phyloP scores from a whole-genome alignment of 2,797 vertebrate species.

The Threskiornis aethiopicus region DNA sequence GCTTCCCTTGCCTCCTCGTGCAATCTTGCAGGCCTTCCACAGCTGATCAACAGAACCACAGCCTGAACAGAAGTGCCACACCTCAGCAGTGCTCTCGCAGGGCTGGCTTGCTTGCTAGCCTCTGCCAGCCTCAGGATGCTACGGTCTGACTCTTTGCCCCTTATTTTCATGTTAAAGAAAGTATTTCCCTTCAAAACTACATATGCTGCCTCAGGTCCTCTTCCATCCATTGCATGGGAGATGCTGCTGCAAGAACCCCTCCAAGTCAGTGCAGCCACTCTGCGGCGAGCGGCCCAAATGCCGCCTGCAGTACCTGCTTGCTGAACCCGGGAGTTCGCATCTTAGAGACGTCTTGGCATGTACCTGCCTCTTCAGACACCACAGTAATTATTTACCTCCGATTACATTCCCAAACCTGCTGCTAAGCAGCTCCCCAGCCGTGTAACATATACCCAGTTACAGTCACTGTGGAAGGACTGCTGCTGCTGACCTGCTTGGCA shows the following conservation, averaged over 20 bases:
- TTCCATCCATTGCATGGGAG: background rate
- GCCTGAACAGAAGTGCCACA: background rate
- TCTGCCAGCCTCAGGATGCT: background rate
- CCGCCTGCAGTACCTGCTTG: background rate
- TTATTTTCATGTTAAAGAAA: background rate
- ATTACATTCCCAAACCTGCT: background rate
- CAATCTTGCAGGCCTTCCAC: background rate
- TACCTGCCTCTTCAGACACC: background rate
- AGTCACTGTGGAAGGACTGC: rapidly evolving
- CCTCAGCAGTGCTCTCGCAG: background rate
- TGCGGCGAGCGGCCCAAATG: rapidly evolving
- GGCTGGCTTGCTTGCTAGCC: background rate
- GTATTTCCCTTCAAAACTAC: background rate
- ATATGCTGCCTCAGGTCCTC: background rate
- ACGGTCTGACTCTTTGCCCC: background rate
- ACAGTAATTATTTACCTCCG: background rate
- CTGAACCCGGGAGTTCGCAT: background rate
- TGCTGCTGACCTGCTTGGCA: rapidly evolving
- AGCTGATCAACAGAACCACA: background rate
- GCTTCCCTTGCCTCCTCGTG: rapidly evolving
- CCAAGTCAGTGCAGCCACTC: background rate
- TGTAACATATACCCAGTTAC: rapidly evolving
- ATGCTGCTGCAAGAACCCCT: background rate
- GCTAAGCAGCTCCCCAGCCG: background rate
- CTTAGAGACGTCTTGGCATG: rapidly evolving